Evolutionary conservation across 2,113 vertebrate genomes (phyloP).

Genomic region (Ibidorhyncha struthersii): DNA sequence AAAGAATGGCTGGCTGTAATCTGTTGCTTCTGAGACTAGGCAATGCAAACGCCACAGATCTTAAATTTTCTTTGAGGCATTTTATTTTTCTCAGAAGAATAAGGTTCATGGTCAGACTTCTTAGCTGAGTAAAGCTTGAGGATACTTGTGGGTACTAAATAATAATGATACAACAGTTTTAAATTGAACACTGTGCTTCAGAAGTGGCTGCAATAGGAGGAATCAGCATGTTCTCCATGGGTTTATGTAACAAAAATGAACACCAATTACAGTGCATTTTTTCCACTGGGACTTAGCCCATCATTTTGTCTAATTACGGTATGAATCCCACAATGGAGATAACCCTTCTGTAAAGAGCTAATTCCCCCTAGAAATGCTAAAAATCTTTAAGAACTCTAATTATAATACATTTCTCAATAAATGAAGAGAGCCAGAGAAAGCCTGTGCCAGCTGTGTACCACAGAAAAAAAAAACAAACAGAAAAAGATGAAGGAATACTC

Average conservation of each 20-base stretch:
- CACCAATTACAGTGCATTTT: constrained; percentile 61
- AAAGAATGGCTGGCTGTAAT: background rate
- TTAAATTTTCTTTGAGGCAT: background rate
- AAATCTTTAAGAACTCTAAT: constrained; percentile 42
- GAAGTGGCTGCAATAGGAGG: constrained; percentile 31
- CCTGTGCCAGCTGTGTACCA: background rate
- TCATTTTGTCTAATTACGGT: constrained; percentile 73
- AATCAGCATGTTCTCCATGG: constrained; percentile 16
- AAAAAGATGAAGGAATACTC: background rate
- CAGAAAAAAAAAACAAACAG: background rate
- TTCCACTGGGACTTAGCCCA: constrained; percentile 45
- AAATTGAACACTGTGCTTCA: constrained; percentile 3
- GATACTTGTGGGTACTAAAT: constrained; percentile 6
- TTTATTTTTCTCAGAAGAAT: background rate
- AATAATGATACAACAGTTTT: constrained; percentile 20
- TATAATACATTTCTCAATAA: constrained; percentile 58
- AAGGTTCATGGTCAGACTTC: fast-evolving
- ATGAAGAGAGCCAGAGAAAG: background rate
- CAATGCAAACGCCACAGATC: background rate
- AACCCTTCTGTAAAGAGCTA: constrained; percentile 46
- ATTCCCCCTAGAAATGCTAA: constrained; percentile 56
- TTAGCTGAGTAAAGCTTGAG: background rate
- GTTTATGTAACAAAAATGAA: constrained; percentile 63
- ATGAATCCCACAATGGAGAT: constrained; percentile 55
- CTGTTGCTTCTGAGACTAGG: background rate